A percentile compares a stretch with the other conserved stretches of the same genome.
These are phyloP conservation scores for Phoxinus phoxinus DNA, from an alignment of 2,113 vertebrate genomes.

Conservation along the genomic window DNA sequence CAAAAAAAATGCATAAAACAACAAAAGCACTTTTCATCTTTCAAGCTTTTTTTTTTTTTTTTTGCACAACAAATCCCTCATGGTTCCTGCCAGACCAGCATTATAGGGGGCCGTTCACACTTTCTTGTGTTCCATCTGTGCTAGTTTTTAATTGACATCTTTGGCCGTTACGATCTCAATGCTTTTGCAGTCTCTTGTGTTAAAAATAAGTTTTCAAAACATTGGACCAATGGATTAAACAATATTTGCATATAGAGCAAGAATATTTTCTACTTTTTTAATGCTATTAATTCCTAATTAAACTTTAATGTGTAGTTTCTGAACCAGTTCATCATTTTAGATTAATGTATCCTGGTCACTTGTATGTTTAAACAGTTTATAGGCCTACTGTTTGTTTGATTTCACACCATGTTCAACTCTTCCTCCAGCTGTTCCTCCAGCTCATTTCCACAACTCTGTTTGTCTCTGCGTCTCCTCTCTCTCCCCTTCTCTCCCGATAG, in stretches of 20 bases:
- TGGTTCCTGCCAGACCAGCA: not conserved
- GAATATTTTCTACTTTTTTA: not conserved
- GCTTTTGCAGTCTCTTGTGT: not conserved
- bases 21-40: conserved; percentile 4
- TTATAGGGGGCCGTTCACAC: not conserved
- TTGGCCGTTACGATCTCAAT: not conserved
- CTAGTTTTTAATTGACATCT: not conserved
- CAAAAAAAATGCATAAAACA: conserved; percentile 64
- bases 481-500: not conserved
- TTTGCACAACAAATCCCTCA: not conserved
- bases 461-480: conserved; percentile 51
- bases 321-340: not conserved
- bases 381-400: conserved; percentile 11
- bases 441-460: conserved; percentile 19
- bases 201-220: not conserved
- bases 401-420: not conserved
- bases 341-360: not conserved
- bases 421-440: not conserved
- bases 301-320: not conserved
- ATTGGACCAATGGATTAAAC: not conserved
- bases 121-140: not conserved
- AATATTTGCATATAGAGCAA: not conserved
- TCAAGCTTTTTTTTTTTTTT: not conserved
- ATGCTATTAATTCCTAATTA: not conserved
- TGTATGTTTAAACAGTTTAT: not conserved